Evolutionary conservation across 2,888 invertebrate species (phyloP).

Genomic region (Slavum lentiscoides): DNA sequence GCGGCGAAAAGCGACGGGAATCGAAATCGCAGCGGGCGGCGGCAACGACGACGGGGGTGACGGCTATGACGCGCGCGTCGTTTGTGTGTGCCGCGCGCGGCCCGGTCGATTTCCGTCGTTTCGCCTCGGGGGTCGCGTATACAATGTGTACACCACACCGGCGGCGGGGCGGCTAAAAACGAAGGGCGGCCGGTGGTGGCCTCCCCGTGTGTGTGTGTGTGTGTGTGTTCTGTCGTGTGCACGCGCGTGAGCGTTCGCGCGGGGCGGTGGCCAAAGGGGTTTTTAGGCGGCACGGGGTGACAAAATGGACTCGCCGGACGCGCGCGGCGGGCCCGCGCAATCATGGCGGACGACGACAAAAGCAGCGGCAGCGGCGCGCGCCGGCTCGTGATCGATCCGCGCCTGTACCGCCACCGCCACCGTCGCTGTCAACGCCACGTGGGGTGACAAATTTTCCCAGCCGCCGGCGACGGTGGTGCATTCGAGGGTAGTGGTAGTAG

Average conservation of each 20-base stretch:
- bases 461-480: neutral
- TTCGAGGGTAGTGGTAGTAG: neutral
- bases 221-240: neutral
- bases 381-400: slow-evolving; percentile 45
- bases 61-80: neutral
- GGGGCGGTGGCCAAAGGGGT: slow-evolving; percentile 2
- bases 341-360: slow-evolving; percentile 50
- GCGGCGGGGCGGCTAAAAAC: slow-evolving; percentile 33
- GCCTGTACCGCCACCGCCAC: neutral
- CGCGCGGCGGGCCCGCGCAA: slow-evolving; percentile 29
- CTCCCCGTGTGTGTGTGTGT: no score
- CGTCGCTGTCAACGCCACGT: slow-evolving; percentile 42
- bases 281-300: neutral
- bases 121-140: slow-evolving; percentile 2
- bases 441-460: slow-evolving; percentile 46
- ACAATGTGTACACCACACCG: no score
- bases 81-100: neutral
- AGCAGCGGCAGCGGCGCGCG: slow-evolving; percentile 19
- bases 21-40: slow-evolving; percentile 26
- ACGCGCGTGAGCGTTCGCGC: neutral
- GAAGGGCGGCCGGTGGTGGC: neutral
- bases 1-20: slow-evolving; percentile 19
- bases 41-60: neutral
- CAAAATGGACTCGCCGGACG: slow-evolving; percentile 3
- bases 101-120: slow-evolving; percentile 40